Percentiles rank a stretch among this genome's conserved stretches.
phyloP scores from a whole-genome alignment of 2,797 vertebrate genomes.

The Lates japonicus region DNA sequence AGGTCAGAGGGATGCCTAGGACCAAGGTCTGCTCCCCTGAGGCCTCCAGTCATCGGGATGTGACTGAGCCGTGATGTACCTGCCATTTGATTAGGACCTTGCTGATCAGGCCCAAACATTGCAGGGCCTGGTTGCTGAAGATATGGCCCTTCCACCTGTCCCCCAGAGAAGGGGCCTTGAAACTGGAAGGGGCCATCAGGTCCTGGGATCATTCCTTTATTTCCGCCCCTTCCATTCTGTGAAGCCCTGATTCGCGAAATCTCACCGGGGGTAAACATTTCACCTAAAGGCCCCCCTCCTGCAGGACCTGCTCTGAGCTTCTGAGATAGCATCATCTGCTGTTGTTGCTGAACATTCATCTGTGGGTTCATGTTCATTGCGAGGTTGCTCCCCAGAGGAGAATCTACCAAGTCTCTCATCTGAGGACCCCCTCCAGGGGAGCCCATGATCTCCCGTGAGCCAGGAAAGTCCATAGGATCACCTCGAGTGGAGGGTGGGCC shows the following conservation, averaged over 20 bases:
- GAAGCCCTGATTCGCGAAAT: slow-evolving; percentile 88
- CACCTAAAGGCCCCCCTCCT: slow-evolving; percentile 82
- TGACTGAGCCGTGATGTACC: slow-evolving; percentile 92
- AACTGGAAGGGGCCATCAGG: slow-evolving; percentile 87
- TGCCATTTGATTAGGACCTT: slow-evolving; percentile 86
- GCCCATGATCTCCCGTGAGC: slow-evolving; percentile 90
- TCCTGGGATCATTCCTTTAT: slow-evolving; percentile 89
- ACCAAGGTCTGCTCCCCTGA: slow-evolving; percentile 86
- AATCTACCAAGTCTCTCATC: slow-evolving; percentile 91
- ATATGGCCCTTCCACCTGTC: slow-evolving; percentile 87
- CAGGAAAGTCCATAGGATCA: slow-evolving; percentile 91
- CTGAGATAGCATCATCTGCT: slow-evolving; percentile 92
- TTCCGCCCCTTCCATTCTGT: slow-evolving; percentile 85
- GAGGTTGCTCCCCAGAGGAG: slow-evolving; percentile 89
- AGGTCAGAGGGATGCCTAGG: slow-evolving; percentile 91
- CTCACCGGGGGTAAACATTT: slow-evolving; percentile 89
- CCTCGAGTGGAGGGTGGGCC: slow-evolving; percentile 82
- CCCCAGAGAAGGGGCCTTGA: slow-evolving; percentile 90
- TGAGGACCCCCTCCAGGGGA: slow-evolving; percentile 87
- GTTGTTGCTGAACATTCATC: slow-evolving; percentile 92
- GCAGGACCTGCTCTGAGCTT: slow-evolving; percentile 89
- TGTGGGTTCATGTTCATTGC: slow-evolving; percentile 93
- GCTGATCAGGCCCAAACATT: slow-evolving; percentile 91
- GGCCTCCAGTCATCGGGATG: slow-evolving; percentile 88
- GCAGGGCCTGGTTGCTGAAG: slow-evolving; percentile 89